Evolutionary conservation across 2,113 vertebrate genomes (phyloP), one percentile per base, ranked within the genome.

Genomic region (Pampusana beccarii): DNA sequence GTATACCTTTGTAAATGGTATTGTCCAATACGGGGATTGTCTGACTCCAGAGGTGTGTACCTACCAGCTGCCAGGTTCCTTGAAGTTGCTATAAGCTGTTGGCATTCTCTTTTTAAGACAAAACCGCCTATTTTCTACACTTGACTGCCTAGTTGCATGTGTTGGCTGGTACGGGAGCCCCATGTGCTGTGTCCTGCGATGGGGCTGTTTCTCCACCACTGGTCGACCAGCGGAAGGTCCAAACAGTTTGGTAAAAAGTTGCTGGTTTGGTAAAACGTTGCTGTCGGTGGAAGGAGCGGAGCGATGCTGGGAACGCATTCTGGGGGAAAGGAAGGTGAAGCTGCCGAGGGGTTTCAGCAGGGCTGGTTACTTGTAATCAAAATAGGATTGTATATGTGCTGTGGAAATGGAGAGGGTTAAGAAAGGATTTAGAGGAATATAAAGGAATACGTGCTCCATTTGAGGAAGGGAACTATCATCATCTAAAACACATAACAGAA

Each of bases 1-100:
- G 61, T 44, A 48, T 5, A 10, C 24, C 16, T 57, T 67, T 0
- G 0, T 56, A 50, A 56, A 34, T 11, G 0, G 5, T 44, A 1
- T 19, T 85, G 16, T 20, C 28, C 34, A 31, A 7, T 60, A 4
- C 14, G 11, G 36, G 17, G 29, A 24, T 28, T 72, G 51, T 34
- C 29, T 0, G 3, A 11, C 33, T 38, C 24, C 11, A n/a, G 42
- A 64, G 48, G 6, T 26, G 34, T 15, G 15, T 67, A 20, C 40
- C 23, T 33, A 50, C 58, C 6, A 34, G 9, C 9, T 31, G 28
- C 46, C 34, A 33, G 61, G 19, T 42, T 48, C 15, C 40, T 57
- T 51, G 10, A 7, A 17, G 36, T 23, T 48, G 8, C 13, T 57
- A 16, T 6, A 56, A 56, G 34, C 34, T 46, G 19, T 46, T 53